A percentile compares a stretch with the other conserved stretches of the same genome.
Conservation (phyloP, 2,113 vertebrate genomes). For the Python bivittatus region DNA sequence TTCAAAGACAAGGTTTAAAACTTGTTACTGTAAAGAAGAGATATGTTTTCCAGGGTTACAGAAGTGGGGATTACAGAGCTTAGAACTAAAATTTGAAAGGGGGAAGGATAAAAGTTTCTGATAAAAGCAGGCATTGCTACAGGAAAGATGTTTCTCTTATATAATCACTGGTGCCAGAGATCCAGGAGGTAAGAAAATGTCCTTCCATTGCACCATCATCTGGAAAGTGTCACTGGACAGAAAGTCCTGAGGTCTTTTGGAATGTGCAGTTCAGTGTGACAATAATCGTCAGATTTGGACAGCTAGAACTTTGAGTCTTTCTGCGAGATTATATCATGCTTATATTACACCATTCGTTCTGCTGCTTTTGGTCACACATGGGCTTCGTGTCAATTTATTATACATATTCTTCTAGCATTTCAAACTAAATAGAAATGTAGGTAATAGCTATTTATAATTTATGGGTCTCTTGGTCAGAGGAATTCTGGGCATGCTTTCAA, state of each 20-base stretch:
- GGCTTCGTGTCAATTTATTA: slow-evolving; percentile 45
- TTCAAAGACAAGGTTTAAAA: not conserved
- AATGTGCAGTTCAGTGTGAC: slow-evolving; percentile 50
- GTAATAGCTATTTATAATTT: slow-evolving; percentile 31
- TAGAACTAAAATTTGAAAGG: not conserved
- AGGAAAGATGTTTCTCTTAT: not conserved
- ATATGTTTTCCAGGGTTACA: not conserved
- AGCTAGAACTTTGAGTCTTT: slow-evolving; percentile 24
- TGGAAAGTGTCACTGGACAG: not conserved
- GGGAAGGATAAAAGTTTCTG: not conserved
- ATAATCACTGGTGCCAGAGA: not conserved
- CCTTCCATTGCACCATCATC: not conserved
- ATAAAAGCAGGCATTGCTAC: not conserved
- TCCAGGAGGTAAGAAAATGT: not conserved
- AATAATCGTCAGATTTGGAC: slow-evolving; percentile 36
- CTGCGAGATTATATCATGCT: slow-evolving; percentile 37
- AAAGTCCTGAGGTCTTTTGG: slow-evolving; percentile 14
- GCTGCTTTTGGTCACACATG: slow-evolving; percentile 38
- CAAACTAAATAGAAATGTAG: slow-evolving; percentile 33
- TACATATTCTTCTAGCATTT: slow-evolving; percentile 45
- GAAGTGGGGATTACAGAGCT: not conserved
- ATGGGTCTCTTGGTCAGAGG: slow-evolving; percentile 10
- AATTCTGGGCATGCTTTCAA: slow-evolving; percentile 39
- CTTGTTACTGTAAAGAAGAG: not conserved
- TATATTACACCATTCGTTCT: slow-evolving; percentile 42